phyloP scores from a whole-genome alignment of 2,888 invertebrate species.

The Lissocephala sabroskyi region DNA sequence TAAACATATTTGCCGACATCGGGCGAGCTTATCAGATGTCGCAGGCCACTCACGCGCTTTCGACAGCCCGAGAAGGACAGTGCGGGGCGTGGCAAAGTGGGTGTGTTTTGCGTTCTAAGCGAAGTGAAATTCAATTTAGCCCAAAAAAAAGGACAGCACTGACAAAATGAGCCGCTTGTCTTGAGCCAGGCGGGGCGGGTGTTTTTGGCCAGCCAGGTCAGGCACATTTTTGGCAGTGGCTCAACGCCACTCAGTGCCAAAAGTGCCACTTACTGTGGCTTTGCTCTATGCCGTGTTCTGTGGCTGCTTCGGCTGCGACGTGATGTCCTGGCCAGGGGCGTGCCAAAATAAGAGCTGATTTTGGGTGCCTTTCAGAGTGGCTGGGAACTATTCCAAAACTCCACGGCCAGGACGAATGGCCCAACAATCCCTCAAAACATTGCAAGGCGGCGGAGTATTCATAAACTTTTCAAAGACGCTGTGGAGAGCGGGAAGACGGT shows the following conservation, averaged over 20 bases:
- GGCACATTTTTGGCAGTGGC: slow-evolving; percentile 19
- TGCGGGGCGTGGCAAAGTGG: slow-evolving; percentile 1
- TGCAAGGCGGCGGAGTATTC: too few species aligned
- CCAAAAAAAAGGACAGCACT: slow-evolving; percentile 19
- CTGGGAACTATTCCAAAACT: too few species aligned
- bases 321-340: too few species aligned
- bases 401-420: too few species aligned
- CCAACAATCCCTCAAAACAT: too few species aligned
- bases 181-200: not conserved
- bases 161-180: slow-evolving; percentile 16
- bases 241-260: slow-evolving; percentile 40
- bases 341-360: too few species aligned
- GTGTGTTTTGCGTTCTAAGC: slow-evolving; percentile 3
- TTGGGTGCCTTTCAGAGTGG: too few species aligned
- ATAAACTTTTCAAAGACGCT: too few species aligned
- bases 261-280: slow-evolving; percentile 54
- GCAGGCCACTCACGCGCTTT: not conserved
- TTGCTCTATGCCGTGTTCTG: too few species aligned
- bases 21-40: not conserved
- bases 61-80: not conserved
- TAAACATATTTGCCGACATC: slow-evolving; percentile 22
- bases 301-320: too few species aligned
- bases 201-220: not conserved
- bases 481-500: not conserved
- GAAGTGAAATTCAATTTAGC: slow-evolving; percentile 52